Conservation (phyloP, 2,797 vertebrate species). For the Dendrocincla fuliginosa region DNA sequence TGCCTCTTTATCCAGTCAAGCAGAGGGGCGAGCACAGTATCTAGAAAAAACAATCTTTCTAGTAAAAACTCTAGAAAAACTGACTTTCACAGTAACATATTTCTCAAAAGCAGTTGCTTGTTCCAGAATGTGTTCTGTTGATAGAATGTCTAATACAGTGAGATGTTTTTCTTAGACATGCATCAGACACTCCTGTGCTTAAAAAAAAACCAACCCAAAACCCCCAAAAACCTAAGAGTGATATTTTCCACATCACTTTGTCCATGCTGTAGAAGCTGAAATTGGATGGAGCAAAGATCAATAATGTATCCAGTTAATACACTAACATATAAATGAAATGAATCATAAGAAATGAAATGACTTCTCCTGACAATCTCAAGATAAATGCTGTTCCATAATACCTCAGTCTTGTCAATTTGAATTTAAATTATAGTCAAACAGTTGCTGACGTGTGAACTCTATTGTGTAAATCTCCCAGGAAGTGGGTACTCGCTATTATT, state of each 20-base stretch:
- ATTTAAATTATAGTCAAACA: conserved; percentile 59
- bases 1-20: neutral
- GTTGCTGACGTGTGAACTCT: conserved; percentile 37
- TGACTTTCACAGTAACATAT: neutral
- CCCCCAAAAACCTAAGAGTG: neutral
- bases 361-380: conserved; percentile 64
- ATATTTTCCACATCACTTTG: conserved; percentile 60
- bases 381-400: conserved; percentile 56
- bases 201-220: neutral
- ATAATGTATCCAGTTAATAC: conserved; percentile 70
- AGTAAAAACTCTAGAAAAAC: neutral
- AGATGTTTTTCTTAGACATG: neutral
- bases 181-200: neutral
- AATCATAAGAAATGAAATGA: conserved; percentile 70
- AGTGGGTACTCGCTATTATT: neutral
- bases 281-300: conserved; percentile 71
- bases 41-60: neutral
- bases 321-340: conserved; percentile 65
- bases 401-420: conserved; percentile 59
- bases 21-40: neutral
- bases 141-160: neutral
- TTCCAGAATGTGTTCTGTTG: neutral
- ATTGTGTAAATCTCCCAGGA: conserved; percentile 45
- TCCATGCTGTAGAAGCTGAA: conserved; percentile 41
- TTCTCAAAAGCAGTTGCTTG: neutral